Percentiles rank a stretch among this genome's conserved stretches.
Evolutionary conservation across 2,797 vertebrate genomes (phyloP).

Genomic region (Sylvilagus floridanus): DNA sequence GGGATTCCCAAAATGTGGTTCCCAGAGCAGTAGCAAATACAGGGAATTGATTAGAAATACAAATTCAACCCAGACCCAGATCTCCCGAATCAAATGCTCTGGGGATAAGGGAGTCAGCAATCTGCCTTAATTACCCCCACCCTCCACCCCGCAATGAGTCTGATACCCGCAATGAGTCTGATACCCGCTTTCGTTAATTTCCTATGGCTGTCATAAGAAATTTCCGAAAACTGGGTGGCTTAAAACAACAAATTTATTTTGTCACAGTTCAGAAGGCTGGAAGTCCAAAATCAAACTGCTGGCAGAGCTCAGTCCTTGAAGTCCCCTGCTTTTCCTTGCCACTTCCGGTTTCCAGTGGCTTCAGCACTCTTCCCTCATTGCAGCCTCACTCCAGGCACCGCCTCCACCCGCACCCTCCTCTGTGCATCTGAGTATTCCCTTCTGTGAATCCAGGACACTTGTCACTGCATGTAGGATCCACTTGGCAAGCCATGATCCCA

Average conservation of each 20-base stretch:
- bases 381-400: no score
- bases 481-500: background rate
- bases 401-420: background rate
- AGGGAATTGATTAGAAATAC: background rate
- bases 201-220: background rate
- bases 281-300: background rate
- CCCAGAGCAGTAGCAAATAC: background rate
- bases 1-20: background rate
- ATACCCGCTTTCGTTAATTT: background rate
- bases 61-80: background rate
- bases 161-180: background rate
- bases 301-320: background rate
- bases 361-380: accelerated
- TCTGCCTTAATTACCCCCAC: background rate
- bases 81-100: background rate
- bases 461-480: background rate
- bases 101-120: no score
- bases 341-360: background rate
- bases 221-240: background rate
- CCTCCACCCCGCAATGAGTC: background rate
- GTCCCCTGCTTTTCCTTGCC: background rate
- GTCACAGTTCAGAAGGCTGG: background rate
- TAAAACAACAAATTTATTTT: background rate
- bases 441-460: background rate
- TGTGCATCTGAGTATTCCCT: background rate